phyloP scores from a whole-genome alignment of 2,888 invertebrate genomes.

The Arrhopalites spinosus region DNA sequence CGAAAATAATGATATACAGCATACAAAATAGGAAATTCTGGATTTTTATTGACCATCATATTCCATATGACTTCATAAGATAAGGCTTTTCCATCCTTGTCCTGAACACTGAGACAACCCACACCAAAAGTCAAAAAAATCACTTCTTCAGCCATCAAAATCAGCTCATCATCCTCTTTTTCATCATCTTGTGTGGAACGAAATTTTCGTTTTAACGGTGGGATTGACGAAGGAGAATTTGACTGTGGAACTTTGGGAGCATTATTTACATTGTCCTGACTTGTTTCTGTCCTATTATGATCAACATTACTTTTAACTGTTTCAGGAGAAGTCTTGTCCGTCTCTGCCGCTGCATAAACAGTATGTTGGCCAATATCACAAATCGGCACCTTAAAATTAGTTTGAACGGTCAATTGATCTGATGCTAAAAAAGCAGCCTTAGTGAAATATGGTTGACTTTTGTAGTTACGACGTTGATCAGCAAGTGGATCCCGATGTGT shows the following conservation, averaged over 20 bases:
- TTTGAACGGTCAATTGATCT: background rate
- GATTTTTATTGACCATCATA: slow-evolving; percentile 42
- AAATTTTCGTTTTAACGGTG: background rate
- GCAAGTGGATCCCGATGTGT: slow-evolving; percentile 8
- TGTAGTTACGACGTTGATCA: background rate
- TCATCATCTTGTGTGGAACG: background rate
- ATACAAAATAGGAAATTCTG: slow-evolving; percentile 50
- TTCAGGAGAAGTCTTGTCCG: background rate
- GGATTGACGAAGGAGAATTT: background rate
- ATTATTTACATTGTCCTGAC: no score
- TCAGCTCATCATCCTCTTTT: slow-evolving; percentile 42
- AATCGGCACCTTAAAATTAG: background rate
- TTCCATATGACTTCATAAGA: slow-evolving; percentile 48
- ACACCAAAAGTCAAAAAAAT: slow-evolving; percentile 54
- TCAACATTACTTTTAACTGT: background rate
- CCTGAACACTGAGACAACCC: slow-evolving; percentile 50
- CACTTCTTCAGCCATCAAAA: slow-evolving; percentile 54
- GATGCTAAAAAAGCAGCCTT: background rate
- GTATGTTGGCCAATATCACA: background rate
- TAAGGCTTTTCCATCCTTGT: slow-evolving; percentile 38
- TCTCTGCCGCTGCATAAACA: background rate
- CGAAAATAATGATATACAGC: slow-evolving; percentile 54
- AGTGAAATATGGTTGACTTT: slow-evolving; percentile 22
- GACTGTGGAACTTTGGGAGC: background rate
- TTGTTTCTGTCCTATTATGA: no score